Conservation (phyloP, 2,797 vertebrate species). For the Aratinga solstitialis region DNA sequence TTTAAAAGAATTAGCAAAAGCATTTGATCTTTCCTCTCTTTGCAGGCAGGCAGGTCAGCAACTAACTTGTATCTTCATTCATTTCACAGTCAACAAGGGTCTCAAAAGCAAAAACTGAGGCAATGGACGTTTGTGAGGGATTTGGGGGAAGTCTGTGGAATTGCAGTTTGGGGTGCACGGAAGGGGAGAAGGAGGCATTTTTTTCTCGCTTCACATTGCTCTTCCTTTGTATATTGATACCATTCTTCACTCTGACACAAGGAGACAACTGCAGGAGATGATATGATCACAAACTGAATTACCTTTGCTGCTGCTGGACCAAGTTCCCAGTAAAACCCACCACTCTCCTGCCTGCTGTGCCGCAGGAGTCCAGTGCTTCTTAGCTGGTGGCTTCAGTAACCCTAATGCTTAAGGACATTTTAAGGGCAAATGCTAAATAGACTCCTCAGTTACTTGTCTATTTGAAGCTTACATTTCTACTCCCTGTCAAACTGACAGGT, state of each 20-base stretch:
- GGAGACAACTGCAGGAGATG: conserved; percentile 24
- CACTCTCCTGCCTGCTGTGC: background rate
- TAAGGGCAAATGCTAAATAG: conserved; percentile 67
- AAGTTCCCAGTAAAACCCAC: conserved; percentile 49
- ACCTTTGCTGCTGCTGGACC: conserved; percentile 74
- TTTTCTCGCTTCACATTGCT: background rate
- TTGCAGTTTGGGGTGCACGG: background rate
- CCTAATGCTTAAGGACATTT: conserved; percentile 47
- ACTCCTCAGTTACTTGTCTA: conserved; percentile 29
- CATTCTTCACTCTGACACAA: conserved; percentile 1
- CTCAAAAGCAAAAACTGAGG: conserved; percentile 49
- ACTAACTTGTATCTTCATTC: conserved; percentile 64
- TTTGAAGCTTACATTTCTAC: conserved; percentile 59
- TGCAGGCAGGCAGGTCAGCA: conserved; percentile 4
- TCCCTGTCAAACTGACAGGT: conserved; percentile 67
- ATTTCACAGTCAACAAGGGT: conserved; percentile 68
- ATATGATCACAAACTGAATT: conserved; percentile 47
- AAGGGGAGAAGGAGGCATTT: background rate
- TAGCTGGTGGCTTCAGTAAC: conserved; percentile 57
- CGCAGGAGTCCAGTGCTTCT: conserved; percentile 19
- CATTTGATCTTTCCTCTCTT: conserved; percentile 47
- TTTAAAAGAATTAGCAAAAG: conserved; percentile 36
- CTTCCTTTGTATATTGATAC: background rate
- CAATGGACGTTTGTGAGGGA: conserved; percentile 31
- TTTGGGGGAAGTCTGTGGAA: conserved; percentile 62